Conservation (phyloP, 2,888 invertebrate species). For the Heliconius sara region DNA sequence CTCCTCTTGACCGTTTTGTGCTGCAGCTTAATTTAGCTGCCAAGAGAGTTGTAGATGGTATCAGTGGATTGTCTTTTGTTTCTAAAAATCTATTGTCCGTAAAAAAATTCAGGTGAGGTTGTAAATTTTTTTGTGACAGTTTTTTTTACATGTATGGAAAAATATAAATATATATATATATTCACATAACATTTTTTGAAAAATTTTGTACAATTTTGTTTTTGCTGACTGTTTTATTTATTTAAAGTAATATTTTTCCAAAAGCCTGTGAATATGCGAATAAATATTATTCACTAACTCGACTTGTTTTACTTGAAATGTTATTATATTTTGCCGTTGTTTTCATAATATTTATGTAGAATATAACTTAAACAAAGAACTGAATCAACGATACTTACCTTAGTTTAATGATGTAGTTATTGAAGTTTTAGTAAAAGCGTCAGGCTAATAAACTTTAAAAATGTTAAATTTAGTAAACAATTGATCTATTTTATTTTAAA, state of each 20-base stretch:
- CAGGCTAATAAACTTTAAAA: no score
- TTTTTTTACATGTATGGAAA: conserved; percentile 5
- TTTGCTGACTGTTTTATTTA: no score
- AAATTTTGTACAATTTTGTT: no score
- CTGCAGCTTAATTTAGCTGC: conserved; percentile 39
- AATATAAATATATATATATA: no score
- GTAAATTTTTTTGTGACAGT: neutral
- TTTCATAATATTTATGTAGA: neutral
- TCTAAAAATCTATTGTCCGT: conserved; percentile 30
- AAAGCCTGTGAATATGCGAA: no score
- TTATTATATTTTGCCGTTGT: no score
- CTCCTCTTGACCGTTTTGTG: conserved; percentile 45
- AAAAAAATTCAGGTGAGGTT: conserved; percentile 20
- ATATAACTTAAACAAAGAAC: neutral
- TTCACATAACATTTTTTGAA: no score
- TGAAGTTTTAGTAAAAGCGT: neutral
- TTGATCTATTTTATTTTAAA: neutral
- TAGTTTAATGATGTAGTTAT: neutral
- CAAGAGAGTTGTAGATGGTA: conserved; percentile 42
- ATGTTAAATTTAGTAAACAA: no score
- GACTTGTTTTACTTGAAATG: no score
- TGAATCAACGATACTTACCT: neutral
- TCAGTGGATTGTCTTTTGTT: conserved; percentile 43
- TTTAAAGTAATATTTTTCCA: no score
- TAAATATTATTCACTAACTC: no score